These are phyloP conservation scores for Clepsis dumicolana DNA, from an alignment of 2,888 invertebrate genomes.

Conservation along the genomic window DNA sequence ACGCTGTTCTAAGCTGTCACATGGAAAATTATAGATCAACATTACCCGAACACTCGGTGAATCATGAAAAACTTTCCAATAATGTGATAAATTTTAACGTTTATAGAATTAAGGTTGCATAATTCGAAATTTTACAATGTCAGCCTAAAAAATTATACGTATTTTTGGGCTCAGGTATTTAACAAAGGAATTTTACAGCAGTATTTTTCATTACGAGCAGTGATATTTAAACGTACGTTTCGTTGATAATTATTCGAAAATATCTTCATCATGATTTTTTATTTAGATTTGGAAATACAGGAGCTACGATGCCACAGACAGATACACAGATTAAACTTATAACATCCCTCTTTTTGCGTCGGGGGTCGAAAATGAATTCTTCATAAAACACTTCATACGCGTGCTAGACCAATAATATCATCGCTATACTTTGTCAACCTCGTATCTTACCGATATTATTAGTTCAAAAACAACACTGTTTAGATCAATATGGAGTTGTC, in stretches of 20 bases:
- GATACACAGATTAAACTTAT: no score
- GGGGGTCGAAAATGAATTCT: no score
- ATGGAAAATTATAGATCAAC: neutral
- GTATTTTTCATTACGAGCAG: neutral
- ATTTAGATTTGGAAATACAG: no score
- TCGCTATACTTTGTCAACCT: no score
- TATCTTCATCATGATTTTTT: no score
- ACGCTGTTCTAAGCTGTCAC: neutral
- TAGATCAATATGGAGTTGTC: no score
- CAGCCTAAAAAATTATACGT: neutral
- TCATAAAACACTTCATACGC: no score
- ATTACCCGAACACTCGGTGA: neutral
- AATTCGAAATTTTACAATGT: neutral
- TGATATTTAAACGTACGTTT: neutral
- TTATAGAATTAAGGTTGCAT: slow-evolving; percentile 4
- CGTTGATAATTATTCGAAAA: neutral
- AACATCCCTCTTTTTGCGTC: no score
- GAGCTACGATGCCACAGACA: no score
- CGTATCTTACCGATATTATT: no score
- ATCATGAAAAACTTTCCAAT: neutral
- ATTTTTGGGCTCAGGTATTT: neutral
- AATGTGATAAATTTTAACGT: neutral
- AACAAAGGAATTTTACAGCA: neutral
- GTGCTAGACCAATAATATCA: no score
- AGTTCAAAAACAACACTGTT: no score